Percentiles rank a stretch among this genome's conserved stretches.
phyloP scores from a whole-genome alignment of 1,140 invertebrate genomes.

The Drosophila nasuta region DNA sequence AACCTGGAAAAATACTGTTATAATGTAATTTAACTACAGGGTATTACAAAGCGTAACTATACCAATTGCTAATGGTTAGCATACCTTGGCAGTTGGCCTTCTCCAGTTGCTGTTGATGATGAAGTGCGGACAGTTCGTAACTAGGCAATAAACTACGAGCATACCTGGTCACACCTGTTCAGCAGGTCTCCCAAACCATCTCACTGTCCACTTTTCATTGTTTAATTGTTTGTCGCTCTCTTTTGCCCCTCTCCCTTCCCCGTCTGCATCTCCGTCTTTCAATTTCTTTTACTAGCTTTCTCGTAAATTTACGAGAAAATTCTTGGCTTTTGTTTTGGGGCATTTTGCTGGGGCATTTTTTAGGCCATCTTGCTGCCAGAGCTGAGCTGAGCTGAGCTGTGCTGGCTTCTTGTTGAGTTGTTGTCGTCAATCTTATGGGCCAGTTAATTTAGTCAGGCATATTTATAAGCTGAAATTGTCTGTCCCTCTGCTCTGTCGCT shows the following conservation, averaged over 20 bases:
- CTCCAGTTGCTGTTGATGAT: constrained; percentile 42
- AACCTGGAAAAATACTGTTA: not conserved
- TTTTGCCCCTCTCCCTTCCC: not conserved
- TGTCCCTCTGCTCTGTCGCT: not conserved
- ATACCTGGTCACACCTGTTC: constrained; percentile 43
- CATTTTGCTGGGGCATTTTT: constrained; percentile 30
- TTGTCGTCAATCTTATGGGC: constrained; percentile 45
- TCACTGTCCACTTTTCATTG: constrained; percentile 52
- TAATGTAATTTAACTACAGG: not conserved
- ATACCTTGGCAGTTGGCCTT: constrained; percentile 19
- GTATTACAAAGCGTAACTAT: constrained; percentile 6
- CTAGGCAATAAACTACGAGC: constrained; percentile 37
- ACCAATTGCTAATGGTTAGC: not conserved
- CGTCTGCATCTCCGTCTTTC: too few species aligned
- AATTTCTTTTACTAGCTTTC: not conserved
- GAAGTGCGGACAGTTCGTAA: constrained; percentile 52
- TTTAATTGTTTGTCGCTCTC: constrained; percentile 44
- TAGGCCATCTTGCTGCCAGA: constrained; percentile 16
- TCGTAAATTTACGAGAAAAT: constrained; percentile 48
- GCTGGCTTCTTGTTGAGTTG: constrained; percentile 21
- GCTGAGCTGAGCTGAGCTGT: not conserved
- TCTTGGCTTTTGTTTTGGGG: constrained; percentile 40
- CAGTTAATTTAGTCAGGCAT: constrained; percentile 50
- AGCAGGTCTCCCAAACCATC: constrained; percentile 24
- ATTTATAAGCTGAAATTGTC: constrained; percentile 31